Base-by-base conservation (phyloP, 2,113 vertebrate species). In the Cephalopterus ornatus region DNA sequence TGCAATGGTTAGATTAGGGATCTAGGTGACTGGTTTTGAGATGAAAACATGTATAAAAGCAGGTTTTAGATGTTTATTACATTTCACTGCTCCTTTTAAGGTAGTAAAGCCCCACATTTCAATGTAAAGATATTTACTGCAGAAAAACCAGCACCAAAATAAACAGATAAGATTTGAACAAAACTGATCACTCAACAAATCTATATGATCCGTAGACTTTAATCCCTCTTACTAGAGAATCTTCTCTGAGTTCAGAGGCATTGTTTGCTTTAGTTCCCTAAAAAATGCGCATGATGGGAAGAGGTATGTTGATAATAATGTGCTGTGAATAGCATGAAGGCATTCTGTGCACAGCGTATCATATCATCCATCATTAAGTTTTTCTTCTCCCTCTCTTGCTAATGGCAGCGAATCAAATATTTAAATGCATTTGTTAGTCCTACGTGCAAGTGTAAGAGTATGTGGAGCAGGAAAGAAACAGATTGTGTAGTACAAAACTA, bases 371-470 rank as follows among this genome's bases (percentile, higher is more conserved):
- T 96, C 97, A 89, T 95, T 88, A 95, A 86, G 62, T 68, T 92
- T 83, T 85, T 58, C 80, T 75, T 74, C 75, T 74, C 81, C 32
- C 49, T 77, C 76, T 65, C 67, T 12, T 7, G 68, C 59, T 96
- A 93, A 92, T 91, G 88, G 94, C 95, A 92, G 62, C 3, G 46
- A 91, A 94, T 95, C 96, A 96, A 97, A 95, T 94, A 96, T 95
- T 96, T 95, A 96, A 97, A 95, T 97, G 91, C 89, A 66, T 96
- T 96, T 98, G 91, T 96, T 97, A 93, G 70, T 49, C 88, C 83
- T 75, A 39, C 10, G 6, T 96, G 82, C 33, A 35, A 63, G 41
- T n/a, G 41, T 55, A 85, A 76, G 87, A 65, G 61, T 87, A 46
- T 53, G 74, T 78, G 85, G 88, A 85, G 39, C 20, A 89, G 86